These are phyloP conservation scores for Lucilia cuprina DNA, from an alignment of 1,140 invertebrate genomes.

Conservation along the genomic window DNA sequence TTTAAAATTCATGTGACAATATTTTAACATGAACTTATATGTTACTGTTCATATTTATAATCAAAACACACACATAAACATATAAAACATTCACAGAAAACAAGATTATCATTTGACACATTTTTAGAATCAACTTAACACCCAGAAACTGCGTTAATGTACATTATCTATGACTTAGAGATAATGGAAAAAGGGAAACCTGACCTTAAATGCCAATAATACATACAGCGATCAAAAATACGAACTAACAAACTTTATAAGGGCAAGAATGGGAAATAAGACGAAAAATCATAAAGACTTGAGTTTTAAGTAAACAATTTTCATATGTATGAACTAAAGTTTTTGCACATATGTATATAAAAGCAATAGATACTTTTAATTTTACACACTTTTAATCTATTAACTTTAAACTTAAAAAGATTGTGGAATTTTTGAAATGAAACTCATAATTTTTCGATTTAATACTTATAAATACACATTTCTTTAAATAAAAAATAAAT, in stretches of 20 bases:
- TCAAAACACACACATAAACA: too few relatives aligned
- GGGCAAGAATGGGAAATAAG: not conserved
- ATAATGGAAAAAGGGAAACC: not conserved
- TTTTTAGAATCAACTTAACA: not conserved
- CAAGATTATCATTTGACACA: not conserved
- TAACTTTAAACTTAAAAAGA: not conserved
- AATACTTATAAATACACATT: too few relatives aligned
- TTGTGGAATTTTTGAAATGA: not conserved
- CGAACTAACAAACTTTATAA: too few relatives aligned
- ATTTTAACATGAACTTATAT: not conserved
- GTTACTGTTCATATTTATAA: not conserved
- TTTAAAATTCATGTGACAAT: not conserved
- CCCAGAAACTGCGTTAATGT: not conserved
- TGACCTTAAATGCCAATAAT: not conserved
- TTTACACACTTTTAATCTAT: too few relatives aligned
- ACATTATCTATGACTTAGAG: not conserved
- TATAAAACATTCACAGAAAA: not conserved
- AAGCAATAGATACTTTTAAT: too few relatives aligned
- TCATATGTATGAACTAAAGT: not conserved
- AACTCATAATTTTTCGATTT: not conserved
- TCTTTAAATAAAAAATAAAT: too few relatives aligned
- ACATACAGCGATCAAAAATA: not conserved
- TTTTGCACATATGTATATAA: too few relatives aligned
- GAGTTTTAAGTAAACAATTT: not conserved
- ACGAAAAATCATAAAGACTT: not conserved